Evolutionary conservation across 35 echinoderm and acorn worm genomes (phyloP), one percentile per base, ranked within the genome.

Genomic region (Strongylocentrotus purpuratus): DNA sequence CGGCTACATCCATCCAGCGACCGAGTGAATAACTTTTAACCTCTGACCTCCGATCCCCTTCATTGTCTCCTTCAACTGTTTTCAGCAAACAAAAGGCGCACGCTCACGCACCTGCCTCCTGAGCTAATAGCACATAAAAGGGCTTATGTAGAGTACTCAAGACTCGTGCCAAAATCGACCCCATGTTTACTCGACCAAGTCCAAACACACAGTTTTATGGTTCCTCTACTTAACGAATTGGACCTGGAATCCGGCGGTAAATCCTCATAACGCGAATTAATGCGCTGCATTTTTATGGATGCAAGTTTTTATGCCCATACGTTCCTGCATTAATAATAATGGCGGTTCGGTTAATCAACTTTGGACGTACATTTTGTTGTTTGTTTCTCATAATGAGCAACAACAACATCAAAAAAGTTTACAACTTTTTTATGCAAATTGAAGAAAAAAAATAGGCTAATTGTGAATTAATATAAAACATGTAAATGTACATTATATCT

Each of bases 151-250:
- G 6, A 78, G 65, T 78, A 78, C 65, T 78, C 65, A 78, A n/a
- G 65, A 28, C 65, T 78, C 65, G 65, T 78, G 65, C 65, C 65
- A 22, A 78, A 87, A 89, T 17, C 87, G 45, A 89, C 45, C 45
- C 45, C 33, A 45, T 89, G 87, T 89, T 89, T 46, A 89, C 32
- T 89, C 87, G 45, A 89, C 87, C 87, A 89, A 89, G 87, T 89
- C 87, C 87, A 89, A 89, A 89, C 32, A 33, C 33, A 33, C 87
- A 89, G 12, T 89, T 89, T 89, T 89, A 89, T 46, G 32, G 87
- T 46, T 33, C 87, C 9, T 46, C 31, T 78, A 78, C 22, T 31
- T 28, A 78, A 31, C 20, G 65, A 28, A 78, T 78, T 78, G 65
- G 28, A 28, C 65, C 28, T 28, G 65, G 28, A 28, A 78, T 78